phyloP scores from a whole-genome alignment of 2,797 vertebrate genomes.

The Meda fulgida region DNA sequence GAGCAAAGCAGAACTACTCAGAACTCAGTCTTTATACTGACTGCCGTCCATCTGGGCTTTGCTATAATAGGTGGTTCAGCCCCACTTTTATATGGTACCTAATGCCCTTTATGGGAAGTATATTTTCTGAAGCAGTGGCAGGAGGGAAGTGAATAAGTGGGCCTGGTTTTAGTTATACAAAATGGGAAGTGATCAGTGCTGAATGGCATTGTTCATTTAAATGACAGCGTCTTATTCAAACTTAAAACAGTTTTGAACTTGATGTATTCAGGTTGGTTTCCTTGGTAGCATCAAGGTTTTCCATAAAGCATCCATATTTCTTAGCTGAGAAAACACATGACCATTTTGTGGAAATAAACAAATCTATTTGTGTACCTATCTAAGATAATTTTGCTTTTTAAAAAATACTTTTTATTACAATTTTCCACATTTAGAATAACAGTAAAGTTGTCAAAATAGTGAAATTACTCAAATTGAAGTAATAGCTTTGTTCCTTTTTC shows the following conservation, averaged over 20 bases:
- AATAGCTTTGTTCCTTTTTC: neutral
- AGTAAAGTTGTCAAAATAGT: neutral
- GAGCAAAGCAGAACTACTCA: neutral
- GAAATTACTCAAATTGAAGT: neutral
- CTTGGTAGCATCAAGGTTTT: neutral
- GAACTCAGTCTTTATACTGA: neutral
- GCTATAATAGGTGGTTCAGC: neutral
- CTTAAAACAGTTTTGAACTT: neutral
- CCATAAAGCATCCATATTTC: neutral
- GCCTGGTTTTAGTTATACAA: conserved; percentile 36
- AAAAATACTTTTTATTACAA: neutral
- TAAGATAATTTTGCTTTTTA: neutral
- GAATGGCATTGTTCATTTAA: conserved; percentile 26
- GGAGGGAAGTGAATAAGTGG: conserved; percentile 51
- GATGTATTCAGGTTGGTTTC: neutral
- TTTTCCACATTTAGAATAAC: neutral
- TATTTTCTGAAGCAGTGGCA: neutral
- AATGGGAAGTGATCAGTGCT: conserved; percentile 44
- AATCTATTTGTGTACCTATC: neutral
- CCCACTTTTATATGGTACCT: conserved; percentile 4
- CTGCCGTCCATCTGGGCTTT: neutral
- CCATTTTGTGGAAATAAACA: neutral
- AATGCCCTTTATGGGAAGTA: conserved; percentile 19
- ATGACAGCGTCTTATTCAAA: neutral
- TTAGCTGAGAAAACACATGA: no score